Percentiles rank a stretch among this genome's conserved stretches.
phyloP scores from a whole-genome alignment of 2,888 invertebrate genomes.

The Platycnemis pennipes region DNA sequence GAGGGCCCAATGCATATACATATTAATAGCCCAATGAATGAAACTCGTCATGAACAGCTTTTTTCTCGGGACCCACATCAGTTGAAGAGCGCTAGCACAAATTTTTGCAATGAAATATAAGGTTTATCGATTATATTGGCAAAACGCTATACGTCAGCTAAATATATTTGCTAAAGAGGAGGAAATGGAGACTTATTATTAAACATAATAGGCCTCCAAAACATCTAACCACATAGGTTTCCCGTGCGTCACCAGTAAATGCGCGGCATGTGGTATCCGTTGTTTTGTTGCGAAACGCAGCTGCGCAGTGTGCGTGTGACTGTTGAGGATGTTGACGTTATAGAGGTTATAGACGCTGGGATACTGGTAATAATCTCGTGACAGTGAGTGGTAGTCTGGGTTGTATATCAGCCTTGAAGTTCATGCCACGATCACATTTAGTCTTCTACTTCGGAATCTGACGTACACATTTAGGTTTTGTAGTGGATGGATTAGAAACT shows the following conservation, averaged over 20 bases:
- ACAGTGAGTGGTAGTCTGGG: background rate
- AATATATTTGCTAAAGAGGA: no score
- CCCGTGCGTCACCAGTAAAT: background rate
- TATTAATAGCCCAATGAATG: no score
- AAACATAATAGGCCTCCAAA: no score
- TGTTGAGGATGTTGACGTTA: background rate
- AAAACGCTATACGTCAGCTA: no score
- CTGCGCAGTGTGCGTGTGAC: background rate
- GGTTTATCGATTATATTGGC: no score
- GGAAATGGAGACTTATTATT: no score
- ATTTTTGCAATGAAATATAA: no score
- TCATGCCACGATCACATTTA: background rate
- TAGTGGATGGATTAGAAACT: background rate
- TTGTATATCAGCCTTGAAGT: background rate
- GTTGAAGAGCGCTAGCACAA: no score
- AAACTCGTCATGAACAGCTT: no score
- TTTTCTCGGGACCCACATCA: no score
- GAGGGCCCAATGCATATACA: no score
- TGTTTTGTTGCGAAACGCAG: background rate
- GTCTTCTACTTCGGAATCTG: background rate
- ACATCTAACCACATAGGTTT: background rate
- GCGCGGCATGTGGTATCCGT: background rate
- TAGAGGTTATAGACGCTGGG: background rate
- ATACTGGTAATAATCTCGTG: background rate
- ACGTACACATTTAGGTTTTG: background rate